Conservation (phyloP, 2,797 vertebrate genomes). For the Fratercula arctica region DNA sequence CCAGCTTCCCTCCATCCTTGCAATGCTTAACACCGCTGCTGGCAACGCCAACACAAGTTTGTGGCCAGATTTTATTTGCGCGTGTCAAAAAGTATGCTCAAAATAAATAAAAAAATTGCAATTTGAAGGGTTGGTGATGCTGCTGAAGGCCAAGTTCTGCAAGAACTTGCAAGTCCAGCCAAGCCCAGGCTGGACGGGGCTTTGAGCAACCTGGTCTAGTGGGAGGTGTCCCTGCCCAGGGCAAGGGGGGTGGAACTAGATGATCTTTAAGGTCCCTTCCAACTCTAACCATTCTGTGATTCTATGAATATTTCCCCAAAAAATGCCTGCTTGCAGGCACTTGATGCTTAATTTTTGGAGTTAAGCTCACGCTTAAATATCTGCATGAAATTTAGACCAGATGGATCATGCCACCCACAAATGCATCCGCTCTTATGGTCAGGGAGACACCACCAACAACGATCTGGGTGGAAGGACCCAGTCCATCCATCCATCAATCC, state of each 20-base stretch:
- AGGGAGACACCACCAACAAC: neutral
- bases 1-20: neutral
- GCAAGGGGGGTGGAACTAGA: no score
- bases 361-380: neutral
- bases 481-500: neutral
- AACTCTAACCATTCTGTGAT: no score
- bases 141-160: neutral
- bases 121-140: neutral
- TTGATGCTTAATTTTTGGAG: fast-evolving
- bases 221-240: no score
- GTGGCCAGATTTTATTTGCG: neutral
- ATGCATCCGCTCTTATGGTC: fast-evolving
- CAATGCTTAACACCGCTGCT: fast-evolving
- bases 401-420: fast-evolving
- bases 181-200: no score
- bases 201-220: no score
- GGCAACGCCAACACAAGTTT: neutral
- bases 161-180: no score
- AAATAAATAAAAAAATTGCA: neutral
- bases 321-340: fast-evolving
- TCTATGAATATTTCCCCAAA: neutral
- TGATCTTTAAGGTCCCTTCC: no score
- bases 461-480: neutral
- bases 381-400: neutral
- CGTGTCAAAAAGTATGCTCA: fast-evolving